Evolutionary conservation across 2,888 invertebrate genomes (phyloP).

Genomic region (Apotomis capreana): DNA sequence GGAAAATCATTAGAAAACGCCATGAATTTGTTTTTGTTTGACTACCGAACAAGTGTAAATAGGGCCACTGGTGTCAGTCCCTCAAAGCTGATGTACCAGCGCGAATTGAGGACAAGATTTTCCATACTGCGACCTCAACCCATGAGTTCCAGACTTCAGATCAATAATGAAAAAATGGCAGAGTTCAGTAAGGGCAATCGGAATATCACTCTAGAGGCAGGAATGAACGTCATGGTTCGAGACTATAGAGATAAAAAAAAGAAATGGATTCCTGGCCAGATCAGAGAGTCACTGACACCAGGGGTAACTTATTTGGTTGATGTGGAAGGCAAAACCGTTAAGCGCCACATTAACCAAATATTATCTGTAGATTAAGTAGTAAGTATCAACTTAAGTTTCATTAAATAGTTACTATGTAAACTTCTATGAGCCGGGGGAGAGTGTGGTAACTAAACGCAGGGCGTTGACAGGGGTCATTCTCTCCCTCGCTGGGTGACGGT

Average conservation of each 20-base stretch:
- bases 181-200: slow-evolving; percentile 1
- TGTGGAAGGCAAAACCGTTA: neutral
- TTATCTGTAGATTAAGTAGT: neutral
- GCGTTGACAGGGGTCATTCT: too few relatives aligned
- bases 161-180: slow-evolving; percentile 2
- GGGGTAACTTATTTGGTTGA: slow-evolving; percentile 17
- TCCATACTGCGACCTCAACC: slow-evolving; percentile 11
- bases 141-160: slow-evolving; percentile 1
- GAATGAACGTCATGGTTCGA: slow-evolving; percentile 12
- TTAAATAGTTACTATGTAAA: too few relatives aligned
- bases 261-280: neutral
- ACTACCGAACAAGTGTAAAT: slow-evolving; percentile 6
- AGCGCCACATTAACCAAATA: slow-evolving; percentile 4
- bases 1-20: slow-evolving; percentile 1
- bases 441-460: too few relatives aligned
- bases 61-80: slow-evolving; percentile 21
- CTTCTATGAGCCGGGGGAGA: too few relatives aligned
- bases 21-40: slow-evolving; percentile 1
- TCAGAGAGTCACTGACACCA: slow-evolving; percentile 1
- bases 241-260: slow-evolving; percentile 9
- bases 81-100: slow-evolving; percentile 5
- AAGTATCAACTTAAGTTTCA: neutral
- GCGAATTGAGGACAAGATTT: slow-evolving; percentile 12
- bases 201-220: neutral
- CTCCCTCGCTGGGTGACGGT: too few relatives aligned